Evolutionary conservation across 2,888 invertebrate genomes (phyloP).

Genomic region (Watsonalla cultraria): DNA sequence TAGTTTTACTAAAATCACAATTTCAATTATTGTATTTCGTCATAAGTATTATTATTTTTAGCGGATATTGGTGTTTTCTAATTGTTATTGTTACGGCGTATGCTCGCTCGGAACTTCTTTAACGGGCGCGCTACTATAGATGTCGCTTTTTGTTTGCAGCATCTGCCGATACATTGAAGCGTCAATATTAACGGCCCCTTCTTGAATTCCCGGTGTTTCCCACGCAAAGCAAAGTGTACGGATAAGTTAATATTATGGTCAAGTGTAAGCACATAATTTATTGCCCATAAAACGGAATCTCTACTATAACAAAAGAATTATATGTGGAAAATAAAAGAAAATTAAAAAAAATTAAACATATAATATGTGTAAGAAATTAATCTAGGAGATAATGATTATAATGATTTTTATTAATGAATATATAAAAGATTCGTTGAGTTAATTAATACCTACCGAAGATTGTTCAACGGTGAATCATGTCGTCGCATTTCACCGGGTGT

Average conservation of each 20-base stretch:
- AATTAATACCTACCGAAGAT: no score
- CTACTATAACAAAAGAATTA: no score
- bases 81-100: conserved; percentile 25
- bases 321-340: no score
- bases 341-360: no score
- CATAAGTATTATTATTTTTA: conserved; percentile 46
- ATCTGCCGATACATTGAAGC: conserved; percentile 1
- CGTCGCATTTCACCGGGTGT: no score
- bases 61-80: conserved; percentile 10
- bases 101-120: conserved; percentile 13
- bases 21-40: conserved; percentile 67
- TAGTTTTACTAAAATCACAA: conserved; percentile 59
- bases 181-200: not conserved
- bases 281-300: no score
- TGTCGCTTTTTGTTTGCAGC: conserved; percentile 3
- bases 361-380: no score
- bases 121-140: not conserved
- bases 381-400: no score
- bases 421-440: no score
- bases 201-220: not conserved
- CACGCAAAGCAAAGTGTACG: not conserved
- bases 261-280: no score
- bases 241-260: not conserved
- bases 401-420: no score
- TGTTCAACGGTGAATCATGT: no score